phyloP scores from a whole-genome alignment of 2,113 vertebrate genomes.

The Phoxinus phoxinus region DNA sequence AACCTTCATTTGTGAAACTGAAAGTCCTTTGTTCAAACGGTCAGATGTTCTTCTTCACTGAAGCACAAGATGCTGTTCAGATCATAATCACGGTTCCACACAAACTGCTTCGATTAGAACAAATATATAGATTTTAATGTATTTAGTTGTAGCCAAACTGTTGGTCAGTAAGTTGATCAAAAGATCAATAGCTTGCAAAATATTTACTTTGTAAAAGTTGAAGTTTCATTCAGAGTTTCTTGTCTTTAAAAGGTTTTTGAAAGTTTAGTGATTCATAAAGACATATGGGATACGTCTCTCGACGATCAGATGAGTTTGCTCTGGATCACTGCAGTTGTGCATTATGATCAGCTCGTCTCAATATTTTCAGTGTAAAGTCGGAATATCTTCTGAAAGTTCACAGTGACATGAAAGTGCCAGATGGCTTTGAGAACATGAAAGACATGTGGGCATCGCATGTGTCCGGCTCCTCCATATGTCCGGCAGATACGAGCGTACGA shows the following conservation, averaged over 20 bases:
- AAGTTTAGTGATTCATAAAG: background rate
- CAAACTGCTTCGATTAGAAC: background rate
- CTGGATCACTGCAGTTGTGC: background rate
- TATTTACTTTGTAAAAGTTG: background rate
- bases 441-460: slow-evolving; percentile 9
- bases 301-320: background rate
- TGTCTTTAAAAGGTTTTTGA: background rate
- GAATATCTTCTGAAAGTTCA: background rate
- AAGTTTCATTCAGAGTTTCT: background rate
- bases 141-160: background rate
- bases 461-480: slow-evolving; percentile 44
- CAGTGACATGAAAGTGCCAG: background rate
- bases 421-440: slow-evolving; percentile 30
- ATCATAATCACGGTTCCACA: background rate
- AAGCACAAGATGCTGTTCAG: background rate
- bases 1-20: background rate
- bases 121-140: background rate
- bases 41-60: background rate
- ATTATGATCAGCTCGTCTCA: background rate
- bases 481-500: slow-evolving; percentile 42
- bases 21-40: background rate
- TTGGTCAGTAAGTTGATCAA: background rate
- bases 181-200: background rate
- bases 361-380: background rate
- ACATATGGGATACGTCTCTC: background rate